A percentile compares a stretch with the other conserved stretches of the same genome.
Evolutionary conservation across 2,113 vertebrate species (phyloP).

Genomic region (human (Homo sapiens)): GRCh38 chr12:51369001-51369500

Average conservation of each 20-base stretch:
- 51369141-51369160: slow-evolving; percentile 67
- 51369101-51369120: slow-evolving; percentile 41
- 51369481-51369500: not conserved
- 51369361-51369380: not conserved
- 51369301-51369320: not conserved
- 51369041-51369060: not conserved
- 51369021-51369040: slow-evolving; percentile 10
- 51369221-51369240: not conserved
- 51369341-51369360: not conserved
- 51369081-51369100: not conserved
- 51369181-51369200: slow-evolving; percentile 2
- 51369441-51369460: not conserved
- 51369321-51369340: not conserved
- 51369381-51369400: not conserved
- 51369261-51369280: not conserved
- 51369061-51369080: not conserved
- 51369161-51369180: slow-evolving; percentile 57
- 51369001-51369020: not conserved
- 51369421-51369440: not conserved
- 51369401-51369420: not conserved
- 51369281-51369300: not conserved
- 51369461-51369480: not conserved
- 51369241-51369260: not conserved
- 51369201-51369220: not conserved
- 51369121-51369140: slow-evolving; percentile 40